Conservation (phyloP, 2,113 vertebrate genomes). For the Xenus cinereus region DNA sequence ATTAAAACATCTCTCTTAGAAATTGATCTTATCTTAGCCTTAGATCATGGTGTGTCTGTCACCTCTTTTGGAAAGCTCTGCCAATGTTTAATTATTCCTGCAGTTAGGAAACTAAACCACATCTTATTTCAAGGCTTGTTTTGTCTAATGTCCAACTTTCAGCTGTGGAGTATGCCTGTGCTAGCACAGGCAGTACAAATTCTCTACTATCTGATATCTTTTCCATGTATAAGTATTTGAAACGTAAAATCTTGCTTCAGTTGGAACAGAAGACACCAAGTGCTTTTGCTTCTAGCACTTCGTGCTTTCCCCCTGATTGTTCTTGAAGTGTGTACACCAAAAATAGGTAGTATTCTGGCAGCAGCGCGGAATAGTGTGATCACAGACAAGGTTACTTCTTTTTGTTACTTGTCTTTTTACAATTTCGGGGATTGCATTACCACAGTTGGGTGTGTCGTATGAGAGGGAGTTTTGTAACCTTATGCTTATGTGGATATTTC, state of each 20-base stretch:
- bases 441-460: background rate
- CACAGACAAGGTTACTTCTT: background rate
- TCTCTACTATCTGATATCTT: background rate
- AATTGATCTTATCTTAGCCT: slow-evolving; percentile 19
- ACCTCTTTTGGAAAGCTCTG: slow-evolving; percentile 19
- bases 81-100: slow-evolving; percentile 47
- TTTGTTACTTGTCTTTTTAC: background rate
- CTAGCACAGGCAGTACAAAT: slow-evolving; percentile 7
- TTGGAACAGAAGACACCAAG: background rate
- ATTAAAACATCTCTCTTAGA: background rate
- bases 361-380: background rate
- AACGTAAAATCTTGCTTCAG: background rate
- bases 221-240: background rate
- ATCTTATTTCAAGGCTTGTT: slow-evolving; percentile 20
- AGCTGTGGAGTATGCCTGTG: background rate
- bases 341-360: background rate
- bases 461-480: background rate
- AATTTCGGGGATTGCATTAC: background rate
- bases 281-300: background rate
- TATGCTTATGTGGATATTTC: background rate
- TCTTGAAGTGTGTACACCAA: background rate
- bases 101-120: slow-evolving; percentile 20
- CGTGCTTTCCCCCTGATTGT: background rate
- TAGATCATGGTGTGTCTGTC: slow-evolving; percentile 31
- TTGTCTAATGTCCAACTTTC: slow-evolving; percentile 45